These are phyloP conservation scores for Drosophila santomea DNA, from an alignment of 1,140 invertebrate genomes.

Conservation along the genomic window DNA sequence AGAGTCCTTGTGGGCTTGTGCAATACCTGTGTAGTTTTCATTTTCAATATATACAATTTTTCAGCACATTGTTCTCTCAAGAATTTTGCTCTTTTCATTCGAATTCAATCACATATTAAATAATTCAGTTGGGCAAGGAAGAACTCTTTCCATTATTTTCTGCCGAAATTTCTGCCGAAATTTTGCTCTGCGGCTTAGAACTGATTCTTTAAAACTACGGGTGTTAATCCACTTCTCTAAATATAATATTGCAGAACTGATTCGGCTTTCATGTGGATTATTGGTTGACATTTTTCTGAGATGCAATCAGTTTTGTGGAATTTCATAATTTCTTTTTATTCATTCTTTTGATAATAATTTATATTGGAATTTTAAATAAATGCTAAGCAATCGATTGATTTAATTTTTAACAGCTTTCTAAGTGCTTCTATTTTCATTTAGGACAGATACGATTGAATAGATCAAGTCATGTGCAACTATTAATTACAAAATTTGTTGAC, in stretches of 20 bases:
- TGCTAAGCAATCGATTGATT: no score
- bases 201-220: constrained; percentile 7
- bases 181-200: neutral
- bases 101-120: constrained; percentile 10
- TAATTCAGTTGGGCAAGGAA: constrained; percentile 22
- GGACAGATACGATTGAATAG: no score
- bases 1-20: neutral
- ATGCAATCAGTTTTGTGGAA: neutral
- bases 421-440: no score
- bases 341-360: no score
- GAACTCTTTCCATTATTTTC: constrained; percentile 3
- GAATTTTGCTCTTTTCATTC: neutral
- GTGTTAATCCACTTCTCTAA: constrained; percentile 11
- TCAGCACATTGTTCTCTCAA: constrained; percentile 5
- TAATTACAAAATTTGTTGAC: neutral
- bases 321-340: no score
- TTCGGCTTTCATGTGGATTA: neutral
- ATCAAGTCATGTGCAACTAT: neutral
- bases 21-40: neutral
- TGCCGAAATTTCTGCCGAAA: neutral
- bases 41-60: constrained; percentile 1
- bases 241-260: neutral
- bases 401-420: no score
- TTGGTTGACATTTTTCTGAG: neutral
- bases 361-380: no score